These are phyloP conservation scores for Fopius arisanus DNA, from an alignment of 1,140 invertebrate species.

Conservation along the genomic window DNA sequence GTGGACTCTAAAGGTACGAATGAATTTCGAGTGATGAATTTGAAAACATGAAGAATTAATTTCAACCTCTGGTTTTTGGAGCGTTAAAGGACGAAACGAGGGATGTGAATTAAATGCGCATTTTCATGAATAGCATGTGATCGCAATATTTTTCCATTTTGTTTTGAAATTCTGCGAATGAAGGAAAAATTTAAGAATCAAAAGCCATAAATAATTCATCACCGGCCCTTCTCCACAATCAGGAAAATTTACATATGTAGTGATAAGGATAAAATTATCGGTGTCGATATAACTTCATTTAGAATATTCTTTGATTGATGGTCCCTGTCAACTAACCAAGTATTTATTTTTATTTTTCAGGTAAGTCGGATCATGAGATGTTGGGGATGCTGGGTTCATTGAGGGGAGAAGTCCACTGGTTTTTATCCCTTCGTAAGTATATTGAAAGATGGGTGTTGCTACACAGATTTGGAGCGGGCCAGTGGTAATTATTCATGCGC, in stretches of 20 bases:
- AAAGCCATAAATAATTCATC: neutral
- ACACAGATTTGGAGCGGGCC: constrained; percentile 2
- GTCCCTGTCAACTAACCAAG: neutral
- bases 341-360: constrained; percentile 27
- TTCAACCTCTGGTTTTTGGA: neutral
- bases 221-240: neutral
- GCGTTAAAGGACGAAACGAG: neutral
- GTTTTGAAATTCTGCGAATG: neutral
- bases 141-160: neutral
- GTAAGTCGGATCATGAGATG: constrained; percentile 9
- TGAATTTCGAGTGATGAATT: constrained; percentile 1
- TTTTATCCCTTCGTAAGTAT: neutral
- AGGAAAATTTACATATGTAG: neutral
- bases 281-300: neutral
- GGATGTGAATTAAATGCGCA: neutral
- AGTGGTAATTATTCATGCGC: constrained; percentile 11
- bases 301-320: neutral
- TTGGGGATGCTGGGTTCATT: neutral
- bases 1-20: neutral
- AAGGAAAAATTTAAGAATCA: neutral
- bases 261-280: neutral
- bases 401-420: neutral
- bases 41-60: neutral
- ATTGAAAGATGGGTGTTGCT: constrained; percentile 8
- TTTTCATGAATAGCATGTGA: neutral